Evolutionary conservation across 23 tunicate species (phyloP).

Genomic region (Pegea sp.): DNA sequence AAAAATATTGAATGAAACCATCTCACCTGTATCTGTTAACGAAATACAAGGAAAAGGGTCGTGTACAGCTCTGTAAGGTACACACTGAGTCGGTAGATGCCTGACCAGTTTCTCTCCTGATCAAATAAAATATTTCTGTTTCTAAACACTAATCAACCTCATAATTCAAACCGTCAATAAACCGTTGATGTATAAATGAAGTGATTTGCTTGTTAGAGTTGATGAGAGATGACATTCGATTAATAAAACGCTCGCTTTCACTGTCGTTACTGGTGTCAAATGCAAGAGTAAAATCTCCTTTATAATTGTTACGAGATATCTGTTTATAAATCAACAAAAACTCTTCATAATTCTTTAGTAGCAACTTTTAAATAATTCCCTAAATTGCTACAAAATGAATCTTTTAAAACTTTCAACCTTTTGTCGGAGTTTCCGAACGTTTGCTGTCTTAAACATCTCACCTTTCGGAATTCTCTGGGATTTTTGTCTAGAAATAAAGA

Average conservation of each 20-base stretch:
- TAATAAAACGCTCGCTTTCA: too few relatives aligned
- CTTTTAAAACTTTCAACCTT: background rate
- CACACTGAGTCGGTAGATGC: background rate
- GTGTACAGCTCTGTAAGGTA: background rate
- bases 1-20: background rate
- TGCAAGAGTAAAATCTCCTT: background rate
- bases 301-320: background rate
- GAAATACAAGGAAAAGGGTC: slow-evolving; percentile 39
- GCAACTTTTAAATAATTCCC: background rate
- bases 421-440: background rate
- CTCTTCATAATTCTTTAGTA: too few relatives aligned
- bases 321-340: background rate
- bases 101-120: background rate
- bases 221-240: too few relatives aligned
- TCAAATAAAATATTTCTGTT: too few relatives aligned
- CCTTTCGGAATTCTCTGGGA: background rate
- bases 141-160: too few relatives aligned
- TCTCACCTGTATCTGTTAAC: slow-evolving; percentile 40
- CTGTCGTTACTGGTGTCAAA: background rate
- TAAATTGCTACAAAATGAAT: background rate
- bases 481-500: background rate
- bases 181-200: too few relatives aligned
- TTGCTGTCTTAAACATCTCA: background rate
- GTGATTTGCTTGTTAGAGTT: too few relatives aligned
- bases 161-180: too few relatives aligned